phyloP scores from a whole-genome alignment of 92 coral and sea anemone genomes.

The Zoanthus gigantus region DNA sequence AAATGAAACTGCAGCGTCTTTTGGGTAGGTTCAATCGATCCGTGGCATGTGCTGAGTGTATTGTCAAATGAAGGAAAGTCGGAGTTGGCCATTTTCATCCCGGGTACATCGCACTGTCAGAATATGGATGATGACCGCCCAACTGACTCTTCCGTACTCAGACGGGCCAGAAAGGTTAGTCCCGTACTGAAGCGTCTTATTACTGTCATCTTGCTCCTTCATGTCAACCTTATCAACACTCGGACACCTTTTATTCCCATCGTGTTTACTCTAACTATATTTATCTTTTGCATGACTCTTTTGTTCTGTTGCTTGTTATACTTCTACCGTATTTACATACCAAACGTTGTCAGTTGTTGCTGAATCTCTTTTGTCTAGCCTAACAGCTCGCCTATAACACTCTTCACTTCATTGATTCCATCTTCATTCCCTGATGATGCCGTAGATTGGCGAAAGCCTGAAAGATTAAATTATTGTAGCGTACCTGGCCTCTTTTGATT shows the following conservation, averaged over 20 bases:
- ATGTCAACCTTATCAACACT: neutral
- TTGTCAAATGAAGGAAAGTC: slow-evolving; percentile 63
- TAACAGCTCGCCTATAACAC: neutral
- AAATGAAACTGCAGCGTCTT: neutral
- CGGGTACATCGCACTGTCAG: slow-evolving; percentile 81
- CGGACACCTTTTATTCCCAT: neutral
- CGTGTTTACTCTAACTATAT: no score
- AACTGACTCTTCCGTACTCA: slow-evolving; percentile 64
- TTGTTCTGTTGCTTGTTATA: neutral
- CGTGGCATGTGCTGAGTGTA: slow-evolving; percentile 83
- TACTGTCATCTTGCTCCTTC: neutral
- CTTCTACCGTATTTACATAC: no score
- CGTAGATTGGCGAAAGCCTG: neutral
- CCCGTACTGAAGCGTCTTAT: neutral
- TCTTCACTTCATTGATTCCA: no score
- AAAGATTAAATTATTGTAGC: no score
- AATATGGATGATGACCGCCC: slow-evolving; percentile 63
- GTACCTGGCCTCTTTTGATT: no score
- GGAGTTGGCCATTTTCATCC: slow-evolving; percentile 70
- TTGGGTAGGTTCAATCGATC: slow-evolving; percentile 77
- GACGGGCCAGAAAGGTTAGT: slow-evolving; percentile 70
- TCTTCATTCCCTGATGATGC: neutral
- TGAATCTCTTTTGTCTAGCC: no score
- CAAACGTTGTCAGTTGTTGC: no score
- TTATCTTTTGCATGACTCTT: neutral